Percentiles rank a stretch among this genome's conserved stretches.
Evolutionary conservation across 2,113 vertebrate genomes (phyloP).

Genomic region (Corydoras maculifer): DNA sequence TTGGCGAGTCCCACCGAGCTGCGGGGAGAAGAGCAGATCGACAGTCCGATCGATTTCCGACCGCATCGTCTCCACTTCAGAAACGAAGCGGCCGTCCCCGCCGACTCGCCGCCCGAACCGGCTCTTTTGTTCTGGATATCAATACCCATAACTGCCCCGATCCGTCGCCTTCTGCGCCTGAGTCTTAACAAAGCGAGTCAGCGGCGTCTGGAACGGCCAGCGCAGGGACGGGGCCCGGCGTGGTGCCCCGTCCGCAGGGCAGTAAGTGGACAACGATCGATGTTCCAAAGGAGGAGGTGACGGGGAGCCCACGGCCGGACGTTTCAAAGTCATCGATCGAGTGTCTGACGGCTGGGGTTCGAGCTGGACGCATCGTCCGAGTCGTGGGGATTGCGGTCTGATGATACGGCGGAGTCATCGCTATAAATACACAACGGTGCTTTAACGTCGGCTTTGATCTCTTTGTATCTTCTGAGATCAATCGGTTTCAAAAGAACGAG

Average conservation of each 20-base stretch:
- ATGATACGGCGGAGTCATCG: too few relatives aligned
- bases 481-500: too few relatives aligned
- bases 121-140: slow-evolving; percentile 27
- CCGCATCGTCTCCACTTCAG: neutral
- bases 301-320: slow-evolving; percentile 17
- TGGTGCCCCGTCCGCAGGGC: slow-evolving; percentile 20
- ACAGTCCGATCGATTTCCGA: slow-evolving; percentile 10
- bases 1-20: slow-evolving; percentile 96
- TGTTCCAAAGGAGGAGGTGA: slow-evolving; percentile 19
- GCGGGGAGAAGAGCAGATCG: slow-evolving; percentile 33
- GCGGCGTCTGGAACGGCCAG: slow-evolving; percentile 8
- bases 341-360: too few relatives aligned
- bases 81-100: neutral
- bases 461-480: too few relatives aligned
- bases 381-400: neutral
- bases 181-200: slow-evolving; percentile 36
- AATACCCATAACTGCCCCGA: slow-evolving; percentile 12
- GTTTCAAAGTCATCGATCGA: slow-evolving; percentile 32
- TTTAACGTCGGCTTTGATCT: too few relatives aligned
- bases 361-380: too few relatives aligned
- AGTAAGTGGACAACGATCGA: slow-evolving; percentile 44
- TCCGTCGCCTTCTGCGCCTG: slow-evolving; percentile 1
- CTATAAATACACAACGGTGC: too few relatives aligned
- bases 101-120: neutral
- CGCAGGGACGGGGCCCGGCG: neutral